Base-by-base conservation (phyloP, 2,113 vertebrate genomes). In the Addax nasomaculatus region DNA sequence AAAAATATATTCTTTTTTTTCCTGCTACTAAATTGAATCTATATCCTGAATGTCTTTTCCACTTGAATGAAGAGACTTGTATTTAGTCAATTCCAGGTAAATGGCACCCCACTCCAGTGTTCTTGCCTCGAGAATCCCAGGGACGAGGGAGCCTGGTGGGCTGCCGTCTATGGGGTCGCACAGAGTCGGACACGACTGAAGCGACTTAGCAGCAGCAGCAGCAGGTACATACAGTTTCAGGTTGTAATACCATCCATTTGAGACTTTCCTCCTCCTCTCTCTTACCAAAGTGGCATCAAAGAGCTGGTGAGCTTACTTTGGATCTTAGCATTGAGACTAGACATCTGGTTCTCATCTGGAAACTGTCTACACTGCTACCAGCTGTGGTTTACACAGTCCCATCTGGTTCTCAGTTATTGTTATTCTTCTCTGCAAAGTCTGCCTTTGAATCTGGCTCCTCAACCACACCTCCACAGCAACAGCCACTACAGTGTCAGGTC, bases 331-430 rank as follows among this genome's bases (percentile, higher is more conserved):
- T 30, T 15, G 23, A 67, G 43, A 43, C 4, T 5, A 1, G 86
- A 93, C 96, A 97, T 94, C 91, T 97, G 98, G 85, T 89, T 91
- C 85, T 89, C 49, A 51, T 97, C 78, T 86, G 60, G 12, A 55
- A 27, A 79, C 88, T 70, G 55, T 92, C 85, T 78, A 16, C 55
- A 83, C 29, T 47, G 88, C 89, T 78, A 27, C 89, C 95, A 91
- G 89, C 91, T 93, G 96, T 23, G 93, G 79, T 89, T 97, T 86
- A 91, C 89, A 89, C n/a, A 97, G 49, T 33, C 29, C 73, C 23
- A 39, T 89, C 90, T 96, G 94, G 27, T 62, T 93, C 90, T 89
- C 94, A 30, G 27, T 90, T 33, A 43, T 58, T 92, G 80, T 95
- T 92, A 43, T 81, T 97, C 94, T 76, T 94, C 84, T 96, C 78